Evolutionary conservation across 1,140 invertebrate species (phyloP), one percentile per base, ranked within the genome.

Genomic region (Hesperophylax magnus): DNA sequence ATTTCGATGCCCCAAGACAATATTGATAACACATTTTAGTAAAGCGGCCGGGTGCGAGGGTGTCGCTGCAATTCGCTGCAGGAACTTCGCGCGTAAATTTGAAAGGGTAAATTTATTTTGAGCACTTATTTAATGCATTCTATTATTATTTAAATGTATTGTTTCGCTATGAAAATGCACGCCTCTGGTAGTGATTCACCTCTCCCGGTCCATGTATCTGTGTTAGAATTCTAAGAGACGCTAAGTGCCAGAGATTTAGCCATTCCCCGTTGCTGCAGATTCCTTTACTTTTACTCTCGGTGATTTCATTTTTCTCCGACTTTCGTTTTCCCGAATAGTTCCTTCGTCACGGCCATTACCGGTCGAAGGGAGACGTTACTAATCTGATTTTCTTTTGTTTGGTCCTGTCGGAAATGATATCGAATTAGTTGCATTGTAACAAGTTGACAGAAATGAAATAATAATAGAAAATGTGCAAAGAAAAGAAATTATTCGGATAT

Each of bases 171-270:
- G n/a, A n/a, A n/a, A n/a, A n/a, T n/a, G n/a, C n/a, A n/a, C n/a
- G n/a, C n/a, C n/a, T n/a, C n/a, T n/a, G n/a, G n/a, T n/a, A 17
- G 52, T 72, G 69, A 72, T 20, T 72, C 69, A 72, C 52, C 39
- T 15, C 20, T 20, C 20, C 20, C 17, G 69, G 69, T 17, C 67
- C 76, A 80, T 83, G 82, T 78, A 78, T 83, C 79, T 81, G 79
- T 17, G 76, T 78, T 82, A 80, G 75, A 15, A 75, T n/a, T 65
- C 47, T 78, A 78, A 78, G 63, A 39, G 77, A 78, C 78, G 67
- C 76, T 83, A 83, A 83, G 65, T 83, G 82, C 79, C 34, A 63
- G 27, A 80, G 82, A 83, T 83, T 83, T 80, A 78, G 82, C 65
- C 69, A 58, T 67, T 78, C 24, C 77, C 53, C 63, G 24, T 47